phyloP scores from a whole-genome alignment of 2,797 vertebrate genomes.

The Semotilus atromaculatus region DNA sequence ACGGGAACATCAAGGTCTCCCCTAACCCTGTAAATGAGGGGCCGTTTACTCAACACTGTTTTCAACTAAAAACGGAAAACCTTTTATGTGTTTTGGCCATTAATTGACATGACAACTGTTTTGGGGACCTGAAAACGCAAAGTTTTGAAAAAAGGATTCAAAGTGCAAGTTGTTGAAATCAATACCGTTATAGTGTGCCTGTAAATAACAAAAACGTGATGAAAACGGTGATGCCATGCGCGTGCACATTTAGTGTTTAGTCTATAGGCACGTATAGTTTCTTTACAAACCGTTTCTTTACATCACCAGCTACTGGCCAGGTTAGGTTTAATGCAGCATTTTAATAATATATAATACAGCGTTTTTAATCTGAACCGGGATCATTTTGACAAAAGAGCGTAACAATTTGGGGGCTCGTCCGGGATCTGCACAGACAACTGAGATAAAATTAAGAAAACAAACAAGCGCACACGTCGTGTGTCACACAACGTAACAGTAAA shows the following conservation, averaged over 20 bases:
- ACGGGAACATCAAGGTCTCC: neutral
- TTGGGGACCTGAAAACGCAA: neutral
- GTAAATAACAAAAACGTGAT: neutral
- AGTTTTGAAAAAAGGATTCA: neutral
- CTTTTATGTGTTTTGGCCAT: neutral
- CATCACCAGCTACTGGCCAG: neutral
- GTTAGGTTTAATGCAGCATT: no score
- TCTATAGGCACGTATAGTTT: neutral
- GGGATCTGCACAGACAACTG: neutral
- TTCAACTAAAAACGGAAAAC: neutral
- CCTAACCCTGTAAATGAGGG: neutral
- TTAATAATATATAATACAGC: no score
- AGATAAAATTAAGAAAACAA: neutral
- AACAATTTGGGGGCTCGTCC: neutral
- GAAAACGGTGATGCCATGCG: neutral
- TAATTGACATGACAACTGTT: neutral
- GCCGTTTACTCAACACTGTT: neutral
- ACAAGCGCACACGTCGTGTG: no score
- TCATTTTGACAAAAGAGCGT: neutral
- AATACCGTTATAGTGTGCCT: neutral
- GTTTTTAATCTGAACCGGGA: neutral
- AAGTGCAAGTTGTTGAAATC: no score
- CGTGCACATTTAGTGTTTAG: neutral
- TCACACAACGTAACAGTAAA: neutral
- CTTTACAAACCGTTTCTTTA: neutral